Conservation (phyloP, 2,888 invertebrate genomes). For the Heliconius charithonia region DNA sequence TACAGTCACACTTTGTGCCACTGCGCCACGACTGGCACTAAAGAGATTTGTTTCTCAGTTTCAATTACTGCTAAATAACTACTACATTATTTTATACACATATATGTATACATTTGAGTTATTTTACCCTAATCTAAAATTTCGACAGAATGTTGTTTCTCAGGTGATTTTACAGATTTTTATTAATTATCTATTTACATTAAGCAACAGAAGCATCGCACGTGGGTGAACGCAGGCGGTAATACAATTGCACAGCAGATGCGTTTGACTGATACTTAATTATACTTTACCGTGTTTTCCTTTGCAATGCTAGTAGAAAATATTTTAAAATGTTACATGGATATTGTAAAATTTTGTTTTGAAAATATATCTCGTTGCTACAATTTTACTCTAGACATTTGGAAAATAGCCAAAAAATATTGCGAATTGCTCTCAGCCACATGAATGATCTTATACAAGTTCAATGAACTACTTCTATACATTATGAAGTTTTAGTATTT, state of each 20-base stretch:
- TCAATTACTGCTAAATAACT: neutral
- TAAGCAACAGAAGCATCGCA: slow-evolving; percentile 43
- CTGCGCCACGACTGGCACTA: too few species aligned
- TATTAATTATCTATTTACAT: slow-evolving; percentile 23
- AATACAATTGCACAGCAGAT: slow-evolving; percentile 38
- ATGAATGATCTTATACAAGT: slow-evolving; percentile 27
- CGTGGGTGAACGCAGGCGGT: slow-evolving; percentile 42
- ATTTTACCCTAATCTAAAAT: slow-evolving; percentile 29
- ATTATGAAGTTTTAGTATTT: slow-evolving; percentile 12
- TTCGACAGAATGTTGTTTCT: slow-evolving; percentile 39
- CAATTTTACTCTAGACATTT: slow-evolving; percentile 18
- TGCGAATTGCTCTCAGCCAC: slow-evolving; percentile 15
- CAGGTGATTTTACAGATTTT: slow-evolving; percentile 39
- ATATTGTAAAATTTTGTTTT: neutral
- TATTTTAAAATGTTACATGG: neutral
- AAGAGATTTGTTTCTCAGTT: too few species aligned
- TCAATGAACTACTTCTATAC: slow-evolving; percentile 7
- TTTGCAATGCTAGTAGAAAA: neutral
- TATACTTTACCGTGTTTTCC: slow-evolving; percentile 15
- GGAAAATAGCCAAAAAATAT: slow-evolving; percentile 32
- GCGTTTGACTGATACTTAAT: slow-evolving; percentile 30
- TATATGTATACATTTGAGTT: neutral
- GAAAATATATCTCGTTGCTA: slow-evolving; percentile 3
- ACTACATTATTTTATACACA: neutral
- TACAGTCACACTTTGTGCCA: too few species aligned